Evolutionary conservation across 2,888 invertebrate genomes (phyloP).

Genomic region (Eubasilissa splendida): DNA sequence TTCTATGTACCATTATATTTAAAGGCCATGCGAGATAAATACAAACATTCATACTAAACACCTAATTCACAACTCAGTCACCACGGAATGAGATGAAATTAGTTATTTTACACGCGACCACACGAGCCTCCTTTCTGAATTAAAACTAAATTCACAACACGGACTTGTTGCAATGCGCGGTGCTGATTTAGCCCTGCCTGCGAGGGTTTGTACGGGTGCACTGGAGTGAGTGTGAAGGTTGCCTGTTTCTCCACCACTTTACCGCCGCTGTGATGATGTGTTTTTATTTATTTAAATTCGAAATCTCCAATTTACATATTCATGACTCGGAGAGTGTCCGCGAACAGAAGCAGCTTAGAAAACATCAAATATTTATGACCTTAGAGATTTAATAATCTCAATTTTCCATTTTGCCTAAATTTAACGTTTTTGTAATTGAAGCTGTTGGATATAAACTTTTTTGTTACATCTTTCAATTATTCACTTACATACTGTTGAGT

Average conservation of each 20-base stretch:
- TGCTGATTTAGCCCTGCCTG: constrained; percentile 39
- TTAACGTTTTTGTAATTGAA: neutral
- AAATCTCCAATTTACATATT: constrained; percentile 58
- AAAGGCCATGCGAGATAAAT: too few species aligned
- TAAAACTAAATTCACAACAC: constrained; percentile 52
- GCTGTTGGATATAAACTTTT: neutral
- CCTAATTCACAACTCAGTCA: too few species aligned
- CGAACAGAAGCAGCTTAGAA: constrained; percentile 41
- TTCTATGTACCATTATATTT: too few species aligned
- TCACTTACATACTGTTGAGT: too few species aligned
- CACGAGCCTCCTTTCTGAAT: constrained; percentile 29
- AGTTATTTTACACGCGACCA: neutral
- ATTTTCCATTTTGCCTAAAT: constrained; percentile 17
- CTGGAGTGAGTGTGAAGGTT: constrained; percentile 15
- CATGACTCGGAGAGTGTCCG: constrained; percentile 52
- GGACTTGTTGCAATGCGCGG: constrained; percentile 53
- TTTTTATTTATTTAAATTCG: constrained; percentile 58
- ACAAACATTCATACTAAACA: too few species aligned
- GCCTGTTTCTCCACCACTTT: constrained; percentile 13
- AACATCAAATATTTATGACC: constrained; percentile 41
- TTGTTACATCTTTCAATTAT: too few species aligned
- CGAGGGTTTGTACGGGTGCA: constrained; percentile 11
- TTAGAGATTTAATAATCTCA: constrained; percentile 31
- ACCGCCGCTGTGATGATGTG: constrained; percentile 27
- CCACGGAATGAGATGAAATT: neutral